A percentile compares a stretch with the other conserved stretches of the same genome.
phyloP scores from a whole-genome alignment of 2,888 invertebrate genomes.

The Palloptera scutellata region DNA sequence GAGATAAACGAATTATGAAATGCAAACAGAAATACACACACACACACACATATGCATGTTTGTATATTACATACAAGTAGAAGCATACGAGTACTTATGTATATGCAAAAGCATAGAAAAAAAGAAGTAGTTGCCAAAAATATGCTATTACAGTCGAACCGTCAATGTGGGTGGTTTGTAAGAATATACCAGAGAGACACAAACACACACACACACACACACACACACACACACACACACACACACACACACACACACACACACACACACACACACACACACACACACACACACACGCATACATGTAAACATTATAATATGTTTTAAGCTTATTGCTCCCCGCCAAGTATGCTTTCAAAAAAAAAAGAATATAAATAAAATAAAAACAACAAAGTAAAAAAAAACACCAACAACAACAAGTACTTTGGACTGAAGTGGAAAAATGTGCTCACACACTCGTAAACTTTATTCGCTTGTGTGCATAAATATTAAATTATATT shows the following conservation, averaged over 20 bases:
- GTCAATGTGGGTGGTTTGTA: too few relatives aligned
- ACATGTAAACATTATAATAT: too few relatives aligned
- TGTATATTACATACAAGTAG: not conserved
- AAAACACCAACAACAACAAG: slow-evolving; percentile 13
- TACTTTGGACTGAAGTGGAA: slow-evolving; percentile 33
- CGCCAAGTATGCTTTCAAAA: not conserved
- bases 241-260: slow-evolving; percentile 7
- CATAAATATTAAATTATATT: slow-evolving; percentile 44
- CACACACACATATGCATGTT: not conserved
- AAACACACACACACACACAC: not conserved
- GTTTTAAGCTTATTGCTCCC: too few relatives aligned
- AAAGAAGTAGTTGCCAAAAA: too few relatives aligned
- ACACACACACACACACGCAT: too few relatives aligned
- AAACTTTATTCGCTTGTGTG: slow-evolving; percentile 19
- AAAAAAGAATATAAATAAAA: not conserved
- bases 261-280: slow-evolving; percentile 4
- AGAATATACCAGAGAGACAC: not conserved
- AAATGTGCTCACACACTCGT: slow-evolving; percentile 33
- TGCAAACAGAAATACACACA: slow-evolving; percentile 27
- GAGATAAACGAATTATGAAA: slow-evolving; percentile 41
- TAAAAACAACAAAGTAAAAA: not conserved
- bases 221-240: slow-evolving; percentile 2
- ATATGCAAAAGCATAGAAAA: too few relatives aligned
- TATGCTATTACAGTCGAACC: too few relatives aligned
- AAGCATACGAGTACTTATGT: not conserved